Base-by-base conservation (phyloP, 1,140 invertebrate genomes). In the Caenorhabditis latens region DNA sequence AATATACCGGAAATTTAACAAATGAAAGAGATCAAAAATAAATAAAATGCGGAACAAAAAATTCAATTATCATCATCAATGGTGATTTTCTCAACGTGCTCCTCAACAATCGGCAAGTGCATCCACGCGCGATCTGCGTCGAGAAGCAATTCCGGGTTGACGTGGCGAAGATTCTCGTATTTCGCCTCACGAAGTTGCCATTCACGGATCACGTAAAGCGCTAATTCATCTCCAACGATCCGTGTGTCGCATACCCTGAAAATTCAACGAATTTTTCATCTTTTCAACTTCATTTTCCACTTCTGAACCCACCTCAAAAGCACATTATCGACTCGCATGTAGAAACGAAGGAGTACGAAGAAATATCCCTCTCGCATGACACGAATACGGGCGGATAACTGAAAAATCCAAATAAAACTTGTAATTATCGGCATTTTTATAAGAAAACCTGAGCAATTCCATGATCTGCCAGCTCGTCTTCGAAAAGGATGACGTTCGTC, bases 401-500 rank as follows among this genome's bases (percentile, higher is more conserved):
- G 61, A 89, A 89, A 84, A 88, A 79, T 19, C 7, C n/a, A n/a
- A n/a, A n/a, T n/a, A n/a, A n/a, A n/a, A n/a, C n/a, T n/a, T n/a
- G n/a, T n/a, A n/a, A n/a, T n/a, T n/a, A n/a, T n/a, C n/a, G n/a
- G n/a, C 14, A 75, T 53, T 40, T 40, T 43, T 16, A 86, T 85
- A 19, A 43, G 8, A 82, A 83, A 55, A 90, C 67, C 75, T 95
- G 95, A 0, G 97, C 96, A 84, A 96, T 95, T 32, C 98, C 98
- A 94, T 99, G 97, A 94, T 99, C 98, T 92, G 98, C 97, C 71
- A 99, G 93, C 93, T 99, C 98, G 94, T 99, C 98, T 94, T 99
- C 98, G 94, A 96, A 99, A 3, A 99, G 93, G 40, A 96, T 95
- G 50, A 99, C 93, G 93, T 99, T 97, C 90, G 96, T 95, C 93